Evolutionary conservation across 2,888 invertebrate genomes (phyloP), one percentile per base, ranked within the genome.

Genomic region (Heteromyza rotundicornis): DNA sequence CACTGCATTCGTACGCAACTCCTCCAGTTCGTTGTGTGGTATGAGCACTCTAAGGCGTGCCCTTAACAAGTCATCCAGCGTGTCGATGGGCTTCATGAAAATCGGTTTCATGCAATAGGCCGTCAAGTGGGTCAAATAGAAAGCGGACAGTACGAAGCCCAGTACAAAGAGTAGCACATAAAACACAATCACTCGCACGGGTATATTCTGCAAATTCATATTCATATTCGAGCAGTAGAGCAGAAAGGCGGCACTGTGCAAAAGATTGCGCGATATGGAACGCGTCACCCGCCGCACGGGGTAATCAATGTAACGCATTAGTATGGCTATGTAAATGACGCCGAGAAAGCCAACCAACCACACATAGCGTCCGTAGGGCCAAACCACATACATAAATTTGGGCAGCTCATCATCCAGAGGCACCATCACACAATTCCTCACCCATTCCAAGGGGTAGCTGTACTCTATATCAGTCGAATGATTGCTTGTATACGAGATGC

Each of bases 341-440:
- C 66, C 67, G 2, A 80, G 3, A 8, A 71, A 61, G 7, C 74
- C 35, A 0, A 66, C 59, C 0, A 69, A 53, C 79, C 81, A 81
- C n/a, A 80, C 76, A 32, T 72, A 74, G 1, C 59, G 62, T 1
- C 76, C 80, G 57, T 80, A 67, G 0, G 81, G 78, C 71, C 78
- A 79, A 1, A 77, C 66, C 16, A 80, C 64, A 53, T 81, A 81
- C 68, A 73, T 70, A 71, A 71, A 80, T 24, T 78, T 75, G 8
- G 82, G 75, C 40, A 81, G 58, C 66, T 80, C 80, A 40, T 79
- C 77, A 0, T 77, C 73, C 1, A 82, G 64, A 1, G 82, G 81
- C 2, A 82, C 78, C 77, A 81, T 79, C 0, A 81, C 71, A 36
- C 81, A 80, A 59, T 72, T 75, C 16, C 66, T 70, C 57, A 73